phyloP scores from a whole-genome alignment of 2,888 invertebrate species.

The Aleiodes testaceus region DNA sequence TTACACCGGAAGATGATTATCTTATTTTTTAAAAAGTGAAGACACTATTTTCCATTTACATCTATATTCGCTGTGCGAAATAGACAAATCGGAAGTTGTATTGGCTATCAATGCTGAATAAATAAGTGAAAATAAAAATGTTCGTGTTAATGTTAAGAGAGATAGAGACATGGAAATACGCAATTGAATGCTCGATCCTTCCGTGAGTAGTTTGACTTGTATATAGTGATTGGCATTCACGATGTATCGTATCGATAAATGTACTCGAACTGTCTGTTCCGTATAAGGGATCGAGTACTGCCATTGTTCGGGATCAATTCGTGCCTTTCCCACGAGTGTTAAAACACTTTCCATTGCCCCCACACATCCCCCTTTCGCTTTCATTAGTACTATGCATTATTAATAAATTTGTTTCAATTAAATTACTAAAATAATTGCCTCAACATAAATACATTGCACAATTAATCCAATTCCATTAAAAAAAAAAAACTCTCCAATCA shows the following conservation, averaged over 20 bases:
- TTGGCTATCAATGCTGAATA: constrained; percentile 6
- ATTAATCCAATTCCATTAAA: too few relatives aligned
- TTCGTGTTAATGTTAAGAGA: not conserved
- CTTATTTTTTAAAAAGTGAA: constrained; percentile 1
- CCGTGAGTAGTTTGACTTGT: constrained; percentile 1
- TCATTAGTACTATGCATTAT: constrained; percentile 28
- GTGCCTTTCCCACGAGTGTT: constrained; percentile 56
- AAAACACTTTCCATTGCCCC: constrained; percentile 50
- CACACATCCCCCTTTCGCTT: constrained; percentile 39
- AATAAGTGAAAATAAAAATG: constrained; percentile 22
- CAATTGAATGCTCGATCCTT: constrained; percentile 5
- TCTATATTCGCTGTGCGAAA: constrained; percentile 7
- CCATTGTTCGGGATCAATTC: constrained; percentile 53
- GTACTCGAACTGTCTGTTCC: constrained; percentile 46
- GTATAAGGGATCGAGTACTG: constrained; percentile 47
- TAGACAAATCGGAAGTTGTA: constrained; percentile 13
- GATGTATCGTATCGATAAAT: constrained; percentile 48
- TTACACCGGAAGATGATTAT: constrained; percentile 34
- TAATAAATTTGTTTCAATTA: not conserved
- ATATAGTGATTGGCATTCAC: constrained; percentile 43
- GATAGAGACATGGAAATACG: not conserved
- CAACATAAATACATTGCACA: too few relatives aligned
- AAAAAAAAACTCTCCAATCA: not conserved
- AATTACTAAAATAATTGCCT: not conserved
- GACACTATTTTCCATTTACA: constrained; percentile 6